phyloP scores from a whole-genome alignment of 2,113 vertebrate species.

The Prolemur simus region DNA sequence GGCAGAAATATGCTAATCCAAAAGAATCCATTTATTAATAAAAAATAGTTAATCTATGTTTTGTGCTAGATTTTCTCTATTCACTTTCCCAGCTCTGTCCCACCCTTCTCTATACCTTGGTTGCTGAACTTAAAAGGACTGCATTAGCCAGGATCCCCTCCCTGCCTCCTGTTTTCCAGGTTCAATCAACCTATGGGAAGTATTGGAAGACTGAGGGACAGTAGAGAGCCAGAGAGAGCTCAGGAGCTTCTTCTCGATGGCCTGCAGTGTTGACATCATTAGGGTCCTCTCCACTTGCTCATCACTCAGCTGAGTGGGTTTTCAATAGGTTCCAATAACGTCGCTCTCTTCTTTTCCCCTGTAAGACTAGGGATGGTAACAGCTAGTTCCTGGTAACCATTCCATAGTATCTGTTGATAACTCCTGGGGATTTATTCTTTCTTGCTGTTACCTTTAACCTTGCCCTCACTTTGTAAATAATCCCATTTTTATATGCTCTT shows the following conservation, averaged over 20 bases:
- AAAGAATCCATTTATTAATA: neutral
- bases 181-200: too few relatives aligned
- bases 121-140: neutral
- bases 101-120: neutral
- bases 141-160: neutral
- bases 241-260: neutral
- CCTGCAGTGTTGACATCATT: neutral
- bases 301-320: neutral
- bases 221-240: neutral
- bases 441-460: neutral
- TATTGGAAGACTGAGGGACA: neutral
- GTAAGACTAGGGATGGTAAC: neutral
- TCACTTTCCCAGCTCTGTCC: neutral
- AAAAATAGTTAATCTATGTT: neutral
- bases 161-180: neutral
- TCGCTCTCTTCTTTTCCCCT: neutral
- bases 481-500: neutral
- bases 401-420: neutral
- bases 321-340: neutral
- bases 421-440: neutral
- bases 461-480: neutral
- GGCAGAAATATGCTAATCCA: neutral
- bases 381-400: neutral
- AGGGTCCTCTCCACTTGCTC: neutral
- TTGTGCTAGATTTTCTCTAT: neutral